Evolutionary conservation across 92 coral and sea anemone species (phyloP), one percentile per base, ranked within the genome.

Genomic region (Anthopleura xanthogrammica): DNA sequence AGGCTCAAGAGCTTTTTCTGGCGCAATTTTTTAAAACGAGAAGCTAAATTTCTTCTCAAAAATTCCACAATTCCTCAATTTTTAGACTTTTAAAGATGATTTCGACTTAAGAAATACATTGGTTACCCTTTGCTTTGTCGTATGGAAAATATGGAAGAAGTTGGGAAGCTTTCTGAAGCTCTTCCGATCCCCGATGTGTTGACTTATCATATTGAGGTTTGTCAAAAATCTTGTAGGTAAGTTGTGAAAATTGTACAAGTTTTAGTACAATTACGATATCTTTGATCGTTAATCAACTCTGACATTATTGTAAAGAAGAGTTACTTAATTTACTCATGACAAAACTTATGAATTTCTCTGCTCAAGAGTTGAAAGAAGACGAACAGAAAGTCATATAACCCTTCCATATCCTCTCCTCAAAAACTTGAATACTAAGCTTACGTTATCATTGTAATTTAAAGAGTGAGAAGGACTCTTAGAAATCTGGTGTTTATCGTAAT

Each of bases 151-250:
- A 97, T 97, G 99, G 99, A 97, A 50, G 98, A 94, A 85, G 99
- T 95, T 5, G 85, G 91, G 50, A 98, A 97, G 84, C 93, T 97
- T 73, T 89, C 94, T 5, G 99, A 97, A 16, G 99, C 99, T 10
- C 98, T 97, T 11, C 99, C 99, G 14, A 77, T 75, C 12, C 91
- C 94, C n/a, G 89, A 80, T 77, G 80, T 80, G 16, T 93, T 86
- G 12, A 83, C 68, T 46, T 86, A 85, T 80, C 99, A 97, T 72
- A 90, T 94, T 43, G 99, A 97, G 87, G 95, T 97, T 79, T 90
- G 91, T 71, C 99, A 94, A 80, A 81, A 86, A 80, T 86, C 93
- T 46, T 90, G 74, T 83, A 97, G 99, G 99, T 89, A 79, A 82
- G 85, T 46, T 41, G 5, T 4, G 73, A 16, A 60, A 76, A 16